Evolutionary conservation across 2,888 invertebrate genomes (phyloP).

Genomic region (Zhuqinia jingwanae): DNA sequence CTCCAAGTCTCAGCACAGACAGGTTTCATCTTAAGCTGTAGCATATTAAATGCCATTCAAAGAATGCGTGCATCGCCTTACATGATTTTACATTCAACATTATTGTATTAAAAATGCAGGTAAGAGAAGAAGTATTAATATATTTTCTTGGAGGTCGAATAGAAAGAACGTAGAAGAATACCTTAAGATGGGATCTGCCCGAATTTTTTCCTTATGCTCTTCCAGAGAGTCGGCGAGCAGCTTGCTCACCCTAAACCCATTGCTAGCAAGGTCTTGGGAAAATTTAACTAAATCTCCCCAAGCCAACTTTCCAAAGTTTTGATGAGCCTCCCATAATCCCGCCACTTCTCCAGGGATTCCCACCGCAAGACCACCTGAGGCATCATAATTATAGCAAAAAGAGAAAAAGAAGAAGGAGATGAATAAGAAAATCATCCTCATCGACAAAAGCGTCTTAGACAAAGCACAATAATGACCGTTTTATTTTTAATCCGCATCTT

Average conservation of each 20-base stretch:
- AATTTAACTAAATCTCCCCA: slow-evolving; percentile 84
- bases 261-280: slow-evolving; percentile 81
- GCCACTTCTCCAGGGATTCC: slow-evolving; percentile 95
- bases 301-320: slow-evolving; percentile 87
- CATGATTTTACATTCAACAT: no score
- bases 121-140: background rate
- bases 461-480: background rate
- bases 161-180: slow-evolving; percentile 63
- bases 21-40: no score
- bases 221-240: slow-evolving; percentile 78
- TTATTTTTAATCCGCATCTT: background rate
- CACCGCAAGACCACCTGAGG: slow-evolving; percentile 84
- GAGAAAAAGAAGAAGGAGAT: background rate
- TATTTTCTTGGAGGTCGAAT: background rate
- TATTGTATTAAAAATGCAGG: no score
- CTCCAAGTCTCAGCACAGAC: no score
- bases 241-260: slow-evolving; percentile 80
- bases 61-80: no score
- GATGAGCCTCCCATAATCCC: slow-evolving; percentile 91
- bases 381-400: slow-evolving; percentile 38
- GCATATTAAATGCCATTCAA: no score
- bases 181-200: slow-evolving; percentile 77
- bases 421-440: background rate
- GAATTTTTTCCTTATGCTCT: slow-evolving; percentile 69
- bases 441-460: background rate